Evolutionary conservation across 2,888 invertebrate species (phyloP), one percentile per base, ranked within the genome.

Genomic region (Sarcophaga rosellei): DNA sequence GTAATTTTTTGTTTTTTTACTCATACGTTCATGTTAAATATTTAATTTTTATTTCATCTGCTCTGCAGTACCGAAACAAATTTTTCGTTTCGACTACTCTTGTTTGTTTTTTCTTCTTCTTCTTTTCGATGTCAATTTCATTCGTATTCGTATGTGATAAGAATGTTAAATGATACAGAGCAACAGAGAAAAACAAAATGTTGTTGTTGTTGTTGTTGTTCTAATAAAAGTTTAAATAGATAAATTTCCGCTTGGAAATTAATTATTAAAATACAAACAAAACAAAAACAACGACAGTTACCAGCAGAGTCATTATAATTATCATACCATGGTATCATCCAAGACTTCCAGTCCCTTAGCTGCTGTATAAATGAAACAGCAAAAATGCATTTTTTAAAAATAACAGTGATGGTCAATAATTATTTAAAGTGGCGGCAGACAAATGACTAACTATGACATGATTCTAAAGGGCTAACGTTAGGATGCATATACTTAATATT

Each of bases 201-300:
- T 63, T 59, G 59, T 57, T 53, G 53, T 53, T 69, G 62, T 25
- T 62, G 47, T 53, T 53, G 2, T 53, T 81, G 68, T 66, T 77
- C 25, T 70, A 21, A n/a, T 61, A 72, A 80, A 77, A 62, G 47
- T 47, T 85, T 61, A 65, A 66, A 74, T 65, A 85, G 78, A 85
- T 86, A 84, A 53, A 77, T 83, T 83, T 83, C 68, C 69, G 65
- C n/a, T 21, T 59, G 44, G 65, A 21, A 80, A 82, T 80, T 85
- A 80, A 86, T 86, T 76, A 82, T 74, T 62, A 79, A 86, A 82
- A 83, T 25, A 75, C 8, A 35, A 61, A 11, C 44, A 44, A 44
- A 11, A n/a, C 47, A 66, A 8, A 15, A 63, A 17, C 23, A 69
- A 23, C n/a, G 25, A 23, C 17, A 66, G 45, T 63, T 53, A 15